Evolutionary conservation across 2,888 invertebrate genomes (phyloP), one percentile per base, ranked within the genome.

Genomic region (Sipha maydis): DNA sequence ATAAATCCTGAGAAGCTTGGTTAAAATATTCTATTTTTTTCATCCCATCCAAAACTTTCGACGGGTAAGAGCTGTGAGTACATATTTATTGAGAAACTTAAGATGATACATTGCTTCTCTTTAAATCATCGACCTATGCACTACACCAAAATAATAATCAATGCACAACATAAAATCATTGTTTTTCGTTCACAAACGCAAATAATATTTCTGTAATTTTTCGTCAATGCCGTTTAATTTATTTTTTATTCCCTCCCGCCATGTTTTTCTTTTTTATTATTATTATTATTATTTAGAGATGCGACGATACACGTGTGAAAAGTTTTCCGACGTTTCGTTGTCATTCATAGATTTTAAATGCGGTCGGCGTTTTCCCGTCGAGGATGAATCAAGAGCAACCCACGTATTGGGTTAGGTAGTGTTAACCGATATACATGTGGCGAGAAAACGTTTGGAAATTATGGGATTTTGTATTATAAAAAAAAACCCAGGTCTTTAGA

Each of bases 1-100:
- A 83, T 83, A 83, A 83, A 83, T 83, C 56, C n/a, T 5, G 56
- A 11, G 1, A 56, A 56, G 11, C 56, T 83, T 17, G 19, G 56
- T 17, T 9, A 19, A 56, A 83, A 73, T n/a, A 7, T 56, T 25
- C 21, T 61, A 5, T 73, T 73, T 41, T 41, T 71, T 9, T 82
- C 3, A 34, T 61, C 25, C 61, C 19, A 21, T 38, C 73, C 21
- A 5, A 31, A n/a, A 8, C 69, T 11, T 82, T 69, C 69, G 21
- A 69, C 67, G 28, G 41, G 69, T 21, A n/a, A 21, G 41, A 28
- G 41, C 21, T 69, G 41, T 14, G 71, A 73, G 31, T 34, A n/a
- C 25, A n/a, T 73, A n/a, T 56, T 75, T 61, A 31, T 41, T 28
- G 28, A 61, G 38, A 76, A 76, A 76, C 76, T 84, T 11, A 19